phyloP scores from a whole-genome alignment of 2,797 vertebrate genomes.

The Holocentrus rufus region DNA sequence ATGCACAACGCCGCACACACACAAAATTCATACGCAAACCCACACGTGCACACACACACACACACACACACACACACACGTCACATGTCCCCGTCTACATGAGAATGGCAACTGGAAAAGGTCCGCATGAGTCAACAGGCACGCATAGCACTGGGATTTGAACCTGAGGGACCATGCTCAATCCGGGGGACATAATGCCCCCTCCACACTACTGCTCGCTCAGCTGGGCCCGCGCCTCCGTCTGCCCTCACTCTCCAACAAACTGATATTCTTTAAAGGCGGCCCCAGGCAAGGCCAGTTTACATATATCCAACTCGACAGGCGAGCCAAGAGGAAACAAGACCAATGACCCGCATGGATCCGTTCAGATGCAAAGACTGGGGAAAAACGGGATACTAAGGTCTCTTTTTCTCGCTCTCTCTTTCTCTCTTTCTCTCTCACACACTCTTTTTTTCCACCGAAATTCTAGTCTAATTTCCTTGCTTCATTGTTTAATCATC shows the following conservation, averaged over 20 bases:
- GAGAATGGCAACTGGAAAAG: slow-evolving; percentile 66
- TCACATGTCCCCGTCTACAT: slow-evolving; percentile 37
- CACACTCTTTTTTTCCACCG: slow-evolving; percentile 22
- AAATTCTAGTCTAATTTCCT: slow-evolving; percentile 31
- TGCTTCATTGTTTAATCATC: slow-evolving; percentile 35
- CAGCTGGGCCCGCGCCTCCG: slow-evolving; percentile 52
- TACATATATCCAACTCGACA: slow-evolving; percentile 84
- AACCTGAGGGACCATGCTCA: slow-evolving; percentile 72
- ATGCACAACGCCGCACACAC: too few species aligned
- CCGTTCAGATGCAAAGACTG: slow-evolving; percentile 70
- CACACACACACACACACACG: slow-evolving; percentile 10
- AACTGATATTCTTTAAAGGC: slow-evolving; percentile 80
- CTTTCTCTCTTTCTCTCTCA: slow-evolving; percentile 38
- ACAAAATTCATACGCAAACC: too few species aligned
- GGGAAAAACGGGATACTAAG: slow-evolving; percentile 60
- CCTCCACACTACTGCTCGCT: slow-evolving; percentile 52
- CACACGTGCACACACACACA: slow-evolving; percentile 7
- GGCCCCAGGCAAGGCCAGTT: slow-evolving; percentile 77
- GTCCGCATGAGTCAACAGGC: slow-evolving; percentile 73
- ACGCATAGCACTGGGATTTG: slow-evolving; percentile 53
- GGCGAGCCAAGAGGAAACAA: slow-evolving; percentile 78
- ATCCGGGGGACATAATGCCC: slow-evolving; percentile 68
- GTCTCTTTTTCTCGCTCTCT: slow-evolving; percentile 61
- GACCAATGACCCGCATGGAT: slow-evolving; percentile 82
- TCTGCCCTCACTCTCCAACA: slow-evolving; percentile 61